Evolutionary conservation across 2,113 vertebrate genomes (phyloP).

Genomic region (Blennius ocellaris): DNA sequence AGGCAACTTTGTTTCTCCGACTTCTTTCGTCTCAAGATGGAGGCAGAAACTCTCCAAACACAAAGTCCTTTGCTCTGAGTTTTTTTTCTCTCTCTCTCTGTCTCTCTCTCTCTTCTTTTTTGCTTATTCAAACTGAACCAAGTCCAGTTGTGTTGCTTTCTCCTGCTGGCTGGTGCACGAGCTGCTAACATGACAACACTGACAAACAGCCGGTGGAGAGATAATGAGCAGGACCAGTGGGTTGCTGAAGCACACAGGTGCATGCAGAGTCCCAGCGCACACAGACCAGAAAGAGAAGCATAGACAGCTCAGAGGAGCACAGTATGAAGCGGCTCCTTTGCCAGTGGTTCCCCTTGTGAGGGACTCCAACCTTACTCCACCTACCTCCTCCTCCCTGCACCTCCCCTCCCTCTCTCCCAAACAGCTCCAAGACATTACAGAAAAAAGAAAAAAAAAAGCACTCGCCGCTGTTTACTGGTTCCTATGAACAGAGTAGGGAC

Average conservation of each 20-base stretch:
- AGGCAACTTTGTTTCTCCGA: slow-evolving; percentile 63
- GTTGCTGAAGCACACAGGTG: slow-evolving; percentile 65
- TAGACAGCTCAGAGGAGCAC: slow-evolving; percentile 57
- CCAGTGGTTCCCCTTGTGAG: slow-evolving; percentile 72
- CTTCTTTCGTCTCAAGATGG: slow-evolving; percentile 69
- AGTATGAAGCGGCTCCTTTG: slow-evolving; percentile 68
- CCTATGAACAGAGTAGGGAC: not conserved
- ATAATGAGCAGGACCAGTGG: slow-evolving; percentile 48
- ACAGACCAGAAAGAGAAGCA: no score
- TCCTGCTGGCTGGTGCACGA: slow-evolving; percentile 52
- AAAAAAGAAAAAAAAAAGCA: slow-evolving; percentile 17
- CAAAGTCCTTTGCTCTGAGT: slow-evolving; percentile 50
- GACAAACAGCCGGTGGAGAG: slow-evolving; percentile 52
- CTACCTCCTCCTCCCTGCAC: slow-evolving; percentile 64
- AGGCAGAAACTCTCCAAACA: slow-evolving; percentile 70
- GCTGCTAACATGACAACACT: slow-evolving; percentile 61
- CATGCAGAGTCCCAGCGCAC: no score
- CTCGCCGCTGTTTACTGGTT: slow-evolving; percentile 38
- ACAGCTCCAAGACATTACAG: slow-evolving; percentile 66
- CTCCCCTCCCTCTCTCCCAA: slow-evolving; percentile 60
- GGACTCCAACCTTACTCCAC: slow-evolving; percentile 75
- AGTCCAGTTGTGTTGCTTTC: slow-evolving; percentile 63
- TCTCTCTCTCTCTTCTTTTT: no score
- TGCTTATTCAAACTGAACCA: slow-evolving; percentile 48
- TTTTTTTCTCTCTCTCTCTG: slow-evolving; percentile 9